A percentile compares a stretch with the other conserved stretches of the same genome.
Evolutionary conservation across 2,113 vertebrate genomes (phyloP).

Genomic region (Paradisaea rubra): DNA sequence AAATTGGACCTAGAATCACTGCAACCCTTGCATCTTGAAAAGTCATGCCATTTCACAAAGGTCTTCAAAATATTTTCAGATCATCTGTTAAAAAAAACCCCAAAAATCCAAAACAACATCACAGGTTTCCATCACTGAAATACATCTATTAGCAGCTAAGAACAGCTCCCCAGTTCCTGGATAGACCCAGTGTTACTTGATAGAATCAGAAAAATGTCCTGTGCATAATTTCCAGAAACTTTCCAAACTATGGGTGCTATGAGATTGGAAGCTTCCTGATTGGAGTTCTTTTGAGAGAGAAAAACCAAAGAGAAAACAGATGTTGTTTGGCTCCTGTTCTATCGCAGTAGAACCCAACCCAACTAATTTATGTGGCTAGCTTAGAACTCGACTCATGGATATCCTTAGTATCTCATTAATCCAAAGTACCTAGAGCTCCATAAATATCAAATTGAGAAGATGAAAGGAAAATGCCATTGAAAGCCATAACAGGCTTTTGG

Average conservation of each 20-base stretch:
- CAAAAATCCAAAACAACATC: background rate
- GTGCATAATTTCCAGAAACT: background rate
- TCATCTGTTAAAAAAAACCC: accelerated
- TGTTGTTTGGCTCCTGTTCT: background rate
- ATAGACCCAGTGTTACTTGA: background rate
- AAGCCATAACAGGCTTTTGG: background rate
- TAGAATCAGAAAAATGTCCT: background rate
- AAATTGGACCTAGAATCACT: background rate
- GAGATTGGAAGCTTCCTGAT: background rate
- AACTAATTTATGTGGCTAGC: background rate
- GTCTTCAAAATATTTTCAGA: background rate
- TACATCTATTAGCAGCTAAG: background rate
- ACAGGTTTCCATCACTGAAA: background rate
- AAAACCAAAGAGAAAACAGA: background rate
- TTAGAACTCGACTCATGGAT: background rate
- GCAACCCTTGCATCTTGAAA: background rate
- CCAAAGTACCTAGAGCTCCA: background rate
- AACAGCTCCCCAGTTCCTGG: accelerated
- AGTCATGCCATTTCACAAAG: accelerated
- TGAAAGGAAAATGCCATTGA: background rate
- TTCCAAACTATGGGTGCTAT: accelerated
- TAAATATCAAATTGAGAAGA: background rate
- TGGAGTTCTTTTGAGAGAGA: accelerated
- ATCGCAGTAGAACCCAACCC: background rate
- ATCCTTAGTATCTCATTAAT: background rate